phyloP scores from a whole-genome alignment of 1,140 invertebrate species.

The Drosophila sp. region DNA sequence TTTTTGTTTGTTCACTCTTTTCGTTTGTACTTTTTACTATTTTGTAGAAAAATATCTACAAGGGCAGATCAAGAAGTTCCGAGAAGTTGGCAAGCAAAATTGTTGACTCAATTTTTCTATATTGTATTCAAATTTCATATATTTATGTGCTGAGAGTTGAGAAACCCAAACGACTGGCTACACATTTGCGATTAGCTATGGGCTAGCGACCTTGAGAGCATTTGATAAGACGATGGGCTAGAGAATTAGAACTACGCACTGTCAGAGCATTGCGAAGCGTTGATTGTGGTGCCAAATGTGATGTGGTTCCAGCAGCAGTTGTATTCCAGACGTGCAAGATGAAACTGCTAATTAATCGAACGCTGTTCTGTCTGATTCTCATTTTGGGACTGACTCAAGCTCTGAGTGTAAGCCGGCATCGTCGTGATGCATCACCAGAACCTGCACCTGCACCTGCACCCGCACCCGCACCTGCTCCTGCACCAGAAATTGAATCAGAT shows the following conservation, averaged over 20 bases:
- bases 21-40: background rate
- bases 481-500: background rate
- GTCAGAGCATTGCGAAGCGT: background rate
- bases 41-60: no score
- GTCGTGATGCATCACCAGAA: background rate
- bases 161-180: background rate
- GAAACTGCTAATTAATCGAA: background rate
- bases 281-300: background rate
- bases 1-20: background rate
- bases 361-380: background rate
- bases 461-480: background rate
- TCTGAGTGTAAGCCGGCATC: background rate
- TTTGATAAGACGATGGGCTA: constrained; percentile 14
- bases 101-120: no score
- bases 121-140: no score
- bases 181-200: constrained; percentile 33
- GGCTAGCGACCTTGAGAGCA: constrained; percentile 33
- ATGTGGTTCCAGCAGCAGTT: constrained; percentile 13
- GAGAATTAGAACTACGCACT: constrained; percentile 34
- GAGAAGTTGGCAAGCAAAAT: no score
- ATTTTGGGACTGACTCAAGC: background rate
- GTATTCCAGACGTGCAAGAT: constrained; percentile 22
- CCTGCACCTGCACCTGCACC: background rate
- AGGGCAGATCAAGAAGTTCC: no score
- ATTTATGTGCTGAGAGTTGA: background rate